Percentiles rank a stretch among this genome's conserved stretches.
Conservation (phyloP, 1,140 invertebrate genomes). For the Drosophila melanogaster region Release_6_plus_ISO1_MT NC_004354.4:7957001-7957500, state of each 20-base stretch:
- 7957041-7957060: slow-evolving; percentile 24
- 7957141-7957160: slow-evolving; percentile 70
- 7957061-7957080: slow-evolving; percentile 33
- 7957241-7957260: slow-evolving; percentile 18
- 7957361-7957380: slow-evolving; percentile 45
- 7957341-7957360: slow-evolving; percentile 33
- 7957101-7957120: slow-evolving; percentile 5
- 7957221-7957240: slow-evolving; percentile 26
- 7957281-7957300: not conserved
- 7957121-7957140: slow-evolving; percentile 14
- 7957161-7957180: slow-evolving; percentile 54
- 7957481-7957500: slow-evolving; percentile 1
- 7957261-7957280: not conserved
- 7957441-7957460: slow-evolving; percentile 56
- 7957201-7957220: slow-evolving; percentile 25
- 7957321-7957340: slow-evolving; percentile 11
- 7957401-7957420: slow-evolving; percentile 47
- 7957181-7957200: slow-evolving; percentile 48
- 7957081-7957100: not conserved
- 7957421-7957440: slow-evolving; percentile 70
- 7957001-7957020: slow-evolving; percentile 49
- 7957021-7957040: slow-evolving; percentile 55
- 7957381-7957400: too few species aligned
- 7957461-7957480: slow-evolving; percentile 34
- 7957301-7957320: slow-evolving; percentile 10